phyloP scores from a whole-genome alignment of 35 echinoderm and acorn worm genomes.

The Amphiura filiformis region DNA sequence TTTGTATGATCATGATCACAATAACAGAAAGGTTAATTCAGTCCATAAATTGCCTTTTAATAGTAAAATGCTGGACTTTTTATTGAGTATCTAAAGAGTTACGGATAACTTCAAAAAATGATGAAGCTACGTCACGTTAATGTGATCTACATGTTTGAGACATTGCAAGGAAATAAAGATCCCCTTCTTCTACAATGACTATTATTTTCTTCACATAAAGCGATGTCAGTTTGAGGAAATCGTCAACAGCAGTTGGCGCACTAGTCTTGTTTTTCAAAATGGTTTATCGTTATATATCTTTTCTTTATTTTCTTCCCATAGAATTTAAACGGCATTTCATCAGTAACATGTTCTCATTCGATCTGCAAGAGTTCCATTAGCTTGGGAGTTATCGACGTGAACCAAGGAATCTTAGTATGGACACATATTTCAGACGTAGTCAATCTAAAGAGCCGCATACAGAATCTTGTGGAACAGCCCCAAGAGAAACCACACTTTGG shows the following conservation, averaged over 20 bases:
- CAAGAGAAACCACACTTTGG: conserved; percentile 19
- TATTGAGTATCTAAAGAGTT: not conserved
- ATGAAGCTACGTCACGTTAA: not conserved
- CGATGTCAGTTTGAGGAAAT: too few species aligned
- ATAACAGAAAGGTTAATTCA: not conserved
- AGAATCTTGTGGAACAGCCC: conserved; percentile 20
- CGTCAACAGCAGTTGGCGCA: not conserved
- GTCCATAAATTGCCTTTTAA: not conserved
- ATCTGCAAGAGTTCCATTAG: conserved; percentile 50
- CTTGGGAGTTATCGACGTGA: conserved; percentile 42
- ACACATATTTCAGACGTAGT: conserved; percentile 13
- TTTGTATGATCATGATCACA: not conserved
- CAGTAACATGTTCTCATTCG: conserved; percentile 44
- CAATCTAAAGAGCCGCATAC: conserved; percentile 38
- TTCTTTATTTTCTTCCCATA: conserved; percentile 1
- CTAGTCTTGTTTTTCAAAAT: not conserved
- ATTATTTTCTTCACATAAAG: too few species aligned
- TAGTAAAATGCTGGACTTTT: not conserved
- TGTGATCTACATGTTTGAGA: too few species aligned
- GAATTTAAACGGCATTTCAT: not conserved
- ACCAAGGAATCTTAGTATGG: conserved; percentile 66
- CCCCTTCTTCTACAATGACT: too few species aligned
- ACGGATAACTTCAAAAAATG: not conserved
- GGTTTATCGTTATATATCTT: not conserved
- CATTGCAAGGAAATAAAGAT: too few species aligned